Evolutionary conservation across 2,797 vertebrate species (phyloP), one percentile per base, ranked within the genome.

Genomic region (Delichon dasypus): DNA sequence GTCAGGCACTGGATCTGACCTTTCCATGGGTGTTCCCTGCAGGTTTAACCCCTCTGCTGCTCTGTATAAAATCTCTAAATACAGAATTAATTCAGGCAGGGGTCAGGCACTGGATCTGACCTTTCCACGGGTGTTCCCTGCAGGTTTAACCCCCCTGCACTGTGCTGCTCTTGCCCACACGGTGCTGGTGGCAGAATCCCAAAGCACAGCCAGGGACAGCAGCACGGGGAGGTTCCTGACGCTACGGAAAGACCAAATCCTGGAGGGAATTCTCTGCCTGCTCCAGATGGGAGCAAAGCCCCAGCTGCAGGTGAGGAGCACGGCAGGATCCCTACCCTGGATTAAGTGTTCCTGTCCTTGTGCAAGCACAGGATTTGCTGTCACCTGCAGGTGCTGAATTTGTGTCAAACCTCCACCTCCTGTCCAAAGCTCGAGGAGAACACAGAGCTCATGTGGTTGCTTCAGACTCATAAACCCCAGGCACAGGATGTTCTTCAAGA

Each of bases 201-300:
- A 97, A 32, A 62, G 83, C 20, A 48, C 76, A 0, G 11, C 32
- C 34, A 19, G 55, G 6, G n/a, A 53, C 12, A 66, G n/a, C 4
- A 71, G 94, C 55, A 17, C 7, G 12, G 36, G 40, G 19, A 95
- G 96, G 78, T 76, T 98, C 34, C 94, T 98, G 73, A 70, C 29
- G 0, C 96, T 98, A 2, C 96, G 96, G 18, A 98, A 92, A 84
- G 97, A 98, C n/a, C 98, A 98, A 71, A 98, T 98, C 91, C 97
- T 98, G 84, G 98, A 98, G 90, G 98, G 98, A 2, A 98, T 99
- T 48, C 97, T 97, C 68, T 98, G 98, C 91, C 95, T 99, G 54
- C 90, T 99, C 50, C 98, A 98, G 93, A 99, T 99, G 98, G 98
- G 98, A 90, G 98, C 97, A 67, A 93, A 91, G 89, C 88, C 95